phyloP scores from a whole-genome alignment of 2,113 vertebrate species.

The Dicerorhinus sumatrensis region DNA sequence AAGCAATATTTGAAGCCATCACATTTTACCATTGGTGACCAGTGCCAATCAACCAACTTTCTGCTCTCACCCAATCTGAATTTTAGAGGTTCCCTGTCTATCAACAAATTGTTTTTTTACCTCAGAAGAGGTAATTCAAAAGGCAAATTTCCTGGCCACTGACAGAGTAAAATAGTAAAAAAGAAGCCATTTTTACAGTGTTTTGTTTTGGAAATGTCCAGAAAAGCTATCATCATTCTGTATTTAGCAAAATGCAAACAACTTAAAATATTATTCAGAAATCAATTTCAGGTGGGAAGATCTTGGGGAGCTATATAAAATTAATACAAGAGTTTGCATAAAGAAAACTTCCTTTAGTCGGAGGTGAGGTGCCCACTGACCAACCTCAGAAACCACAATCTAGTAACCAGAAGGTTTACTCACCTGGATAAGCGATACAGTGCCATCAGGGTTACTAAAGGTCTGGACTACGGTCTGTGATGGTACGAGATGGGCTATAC shows the following conservation, averaged over 20 bases:
- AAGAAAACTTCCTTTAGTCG: not conserved
- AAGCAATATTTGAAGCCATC: not conserved
- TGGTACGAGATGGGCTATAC: slow-evolving; percentile 97
- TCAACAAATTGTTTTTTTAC: not conserved
- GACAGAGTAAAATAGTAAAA: not conserved
- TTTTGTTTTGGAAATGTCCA: slow-evolving; percentile 37
- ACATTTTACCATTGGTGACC: not conserved
- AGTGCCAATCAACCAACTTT: not conserved
- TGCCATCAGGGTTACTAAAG: slow-evolving; percentile 98
- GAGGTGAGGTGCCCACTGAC: not conserved
- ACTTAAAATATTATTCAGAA: slow-evolving; percentile 34
- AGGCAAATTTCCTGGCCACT: not conserved
- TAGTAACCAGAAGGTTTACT: not conserved
- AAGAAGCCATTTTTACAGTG: not conserved
- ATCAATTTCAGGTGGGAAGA: not conserved
- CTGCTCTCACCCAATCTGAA: not conserved
- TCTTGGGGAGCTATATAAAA: not conserved
- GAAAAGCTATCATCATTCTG: not conserved
- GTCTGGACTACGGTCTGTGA: slow-evolving; percentile 99
- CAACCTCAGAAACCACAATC: not conserved
- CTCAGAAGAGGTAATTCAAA: not conserved
- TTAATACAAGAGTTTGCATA: not conserved
- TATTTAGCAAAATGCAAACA: slow-evolving; percentile 36
- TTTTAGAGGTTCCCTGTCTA: not conserved
- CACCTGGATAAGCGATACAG: slow-evolving; percentile 99